phyloP scores from a whole-genome alignment of 2,797 vertebrate genomes.

The Kryptolebias ocellatus region DNA sequence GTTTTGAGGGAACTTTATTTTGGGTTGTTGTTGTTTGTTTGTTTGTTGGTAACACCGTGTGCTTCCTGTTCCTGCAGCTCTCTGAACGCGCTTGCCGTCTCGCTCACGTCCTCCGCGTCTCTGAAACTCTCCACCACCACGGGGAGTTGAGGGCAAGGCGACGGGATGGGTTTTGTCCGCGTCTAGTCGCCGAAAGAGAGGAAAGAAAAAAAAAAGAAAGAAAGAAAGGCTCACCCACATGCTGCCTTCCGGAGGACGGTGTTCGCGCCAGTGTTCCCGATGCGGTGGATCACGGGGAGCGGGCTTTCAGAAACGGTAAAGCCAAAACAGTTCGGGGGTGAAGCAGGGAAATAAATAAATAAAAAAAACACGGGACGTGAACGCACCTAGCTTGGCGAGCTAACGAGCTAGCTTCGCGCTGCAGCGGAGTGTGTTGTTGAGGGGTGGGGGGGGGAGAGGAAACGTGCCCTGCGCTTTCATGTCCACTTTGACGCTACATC shows the following conservation, averaged over 20 bases:
- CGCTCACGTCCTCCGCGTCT: slow-evolving; percentile 65
- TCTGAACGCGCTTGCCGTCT: slow-evolving; percentile 55
- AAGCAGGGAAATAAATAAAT: too few species aligned
- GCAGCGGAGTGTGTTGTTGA: slow-evolving; percentile 47
- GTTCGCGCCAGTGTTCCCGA: slow-evolving; percentile 78
- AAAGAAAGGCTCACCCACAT: slow-evolving; percentile 59
- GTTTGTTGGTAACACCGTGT: too few species aligned
- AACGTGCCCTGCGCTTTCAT: slow-evolving; percentile 76
- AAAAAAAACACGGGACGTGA: slow-evolving; percentile 65
- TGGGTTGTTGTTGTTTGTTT: not conserved
- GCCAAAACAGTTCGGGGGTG: not conserved
- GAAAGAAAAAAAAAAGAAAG: too few species aligned
- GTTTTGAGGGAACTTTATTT: not conserved
- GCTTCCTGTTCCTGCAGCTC: slow-evolving; percentile 40
- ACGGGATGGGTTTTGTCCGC: slow-evolving; percentile 67
- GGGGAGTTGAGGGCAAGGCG: slow-evolving; percentile 77
- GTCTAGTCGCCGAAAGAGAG: slow-evolving; percentile 52
- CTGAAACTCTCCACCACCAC: slow-evolving; percentile 72
- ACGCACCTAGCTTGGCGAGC: slow-evolving; percentile 60
- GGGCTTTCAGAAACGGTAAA: slow-evolving; percentile 80
- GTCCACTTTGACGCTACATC: slow-evolving; percentile 51
- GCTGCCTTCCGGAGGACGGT: slow-evolving; percentile 67
- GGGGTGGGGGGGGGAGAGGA: slow-evolving; percentile 20
- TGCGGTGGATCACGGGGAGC: slow-evolving; percentile 77
- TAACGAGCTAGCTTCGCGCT: slow-evolving; percentile 60